Base-by-base conservation (phyloP, 2,888 invertebrate species). In the Pseudococcus longispinus region DNA sequence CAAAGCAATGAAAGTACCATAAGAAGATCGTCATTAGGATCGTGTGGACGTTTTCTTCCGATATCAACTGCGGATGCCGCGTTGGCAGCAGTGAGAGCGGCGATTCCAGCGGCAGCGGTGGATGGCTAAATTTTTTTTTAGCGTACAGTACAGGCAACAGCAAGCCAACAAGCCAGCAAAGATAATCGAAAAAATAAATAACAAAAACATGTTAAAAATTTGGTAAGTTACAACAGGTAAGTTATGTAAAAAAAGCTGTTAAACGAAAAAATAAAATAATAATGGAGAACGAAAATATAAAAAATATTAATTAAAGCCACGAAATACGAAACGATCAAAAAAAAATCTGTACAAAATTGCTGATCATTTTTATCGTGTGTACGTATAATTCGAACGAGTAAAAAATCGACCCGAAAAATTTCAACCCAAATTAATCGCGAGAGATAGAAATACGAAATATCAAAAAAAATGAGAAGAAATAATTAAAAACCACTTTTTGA, bases 31-130 rank as follows among this genome's bases (percentile, higher is more conserved):
- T 95, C 95, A 93, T 94, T 94, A 91, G 93, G 92, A 92, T 95
- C 94, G 91, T 94, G 95, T 94, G 96, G 95, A 93, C 97, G 96
- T 95, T 97, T 97, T 96, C 97, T 97, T 87, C 87, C 87, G 20
- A 87, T 83, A 44, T 87, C 87, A 70, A 83, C 87, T 60, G 83
- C 87, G 60, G 85, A 85, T 70, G 85, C 85, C 85, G 85, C 85
- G 26, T 70, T 74, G 74, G 70, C 74, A 77, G 65, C 87, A 26
- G 74, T 77, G 80, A 77, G 77, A 44, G 84, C 80, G 55, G 85
- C 84, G 60, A 85, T 60, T 80, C 85, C 80, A 55, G 85, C 85
- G 85, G 87, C 84, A 55, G 87, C 85, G 80, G 87, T 87, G 83
- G 83, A 65, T 65, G 83, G 87, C 87, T 87, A 87, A 83, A 83